Evolutionary conservation across 2,888 invertebrate genomes (phyloP).

Genomic region (Pristionchus mayeri): DNA sequence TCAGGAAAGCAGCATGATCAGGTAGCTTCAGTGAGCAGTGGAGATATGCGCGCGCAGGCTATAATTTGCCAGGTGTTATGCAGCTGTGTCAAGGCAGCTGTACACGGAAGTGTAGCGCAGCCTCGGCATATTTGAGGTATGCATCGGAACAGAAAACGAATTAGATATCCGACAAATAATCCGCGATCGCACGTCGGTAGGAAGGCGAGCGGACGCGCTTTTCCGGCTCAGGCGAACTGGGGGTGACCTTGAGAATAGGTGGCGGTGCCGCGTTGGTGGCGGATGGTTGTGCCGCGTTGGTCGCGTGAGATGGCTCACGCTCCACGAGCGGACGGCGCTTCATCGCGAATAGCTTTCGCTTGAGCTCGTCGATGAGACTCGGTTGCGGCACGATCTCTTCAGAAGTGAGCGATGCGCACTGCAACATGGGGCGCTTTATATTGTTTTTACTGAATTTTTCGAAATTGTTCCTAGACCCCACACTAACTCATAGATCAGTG

Average conservation of each 20-base stretch:
- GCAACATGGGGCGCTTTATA: neutral
- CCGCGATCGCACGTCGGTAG: slow-evolving; percentile 30
- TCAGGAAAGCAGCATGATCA: neutral
- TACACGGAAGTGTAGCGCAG: neutral
- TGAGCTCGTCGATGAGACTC: slow-evolving; percentile 20
- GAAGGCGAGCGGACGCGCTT: neutral
- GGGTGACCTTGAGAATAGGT: neutral
- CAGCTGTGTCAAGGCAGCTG: neutral
- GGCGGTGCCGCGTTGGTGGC: neutral
- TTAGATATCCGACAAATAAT: slow-evolving; percentile 33
- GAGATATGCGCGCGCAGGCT: neutral
- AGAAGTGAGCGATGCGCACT: neutral
- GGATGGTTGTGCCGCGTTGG: neutral
- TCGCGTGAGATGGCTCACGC: neutral
- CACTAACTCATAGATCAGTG: too few relatives aligned
- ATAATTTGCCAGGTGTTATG: too few relatives aligned
- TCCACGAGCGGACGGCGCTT: neutral
- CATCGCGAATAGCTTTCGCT: neutral
- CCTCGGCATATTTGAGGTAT: neutral
- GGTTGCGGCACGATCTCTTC: neutral
- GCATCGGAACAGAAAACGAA: neutral
- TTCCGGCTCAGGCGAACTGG: neutral
- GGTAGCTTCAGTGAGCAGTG: neutral
- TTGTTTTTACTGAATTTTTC: too few relatives aligned
- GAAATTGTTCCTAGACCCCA: too few relatives aligned